Evolutionary conservation across 2,113 vertebrate genomes (phyloP).

Genomic region (Rhinopomastus cyanomelas): DNA sequence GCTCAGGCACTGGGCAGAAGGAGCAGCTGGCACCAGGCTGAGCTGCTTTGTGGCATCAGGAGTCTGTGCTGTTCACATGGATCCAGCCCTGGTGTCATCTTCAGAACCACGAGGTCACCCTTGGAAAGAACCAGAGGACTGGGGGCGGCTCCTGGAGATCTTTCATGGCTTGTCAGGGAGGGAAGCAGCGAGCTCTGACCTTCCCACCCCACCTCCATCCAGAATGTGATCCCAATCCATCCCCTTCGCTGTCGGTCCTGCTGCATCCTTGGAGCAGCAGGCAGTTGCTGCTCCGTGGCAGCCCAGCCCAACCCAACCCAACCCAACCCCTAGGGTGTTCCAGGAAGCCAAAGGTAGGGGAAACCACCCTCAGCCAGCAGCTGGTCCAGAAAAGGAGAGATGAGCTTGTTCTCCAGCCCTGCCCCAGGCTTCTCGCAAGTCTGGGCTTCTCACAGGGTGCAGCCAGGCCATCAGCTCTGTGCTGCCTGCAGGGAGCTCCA

Average conservation of each 20-base stretch:
- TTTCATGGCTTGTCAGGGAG: rapidly evolving
- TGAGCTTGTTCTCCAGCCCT: background rate
- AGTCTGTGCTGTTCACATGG: rapidly evolving
- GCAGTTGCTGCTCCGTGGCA: too few relatives aligned
- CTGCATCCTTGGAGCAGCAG: background rate
- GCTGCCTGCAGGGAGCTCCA: background rate
- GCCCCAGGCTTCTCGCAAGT: background rate
- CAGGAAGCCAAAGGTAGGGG: background rate
- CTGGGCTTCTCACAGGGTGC: background rate
- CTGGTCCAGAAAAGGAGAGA: background rate
- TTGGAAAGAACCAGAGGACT: rapidly evolving
- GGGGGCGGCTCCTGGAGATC: background rate
- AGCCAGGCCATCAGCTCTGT: background rate
- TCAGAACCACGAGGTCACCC: rapidly evolving
- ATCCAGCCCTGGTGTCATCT: background rate
- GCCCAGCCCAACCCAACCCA: too few relatives aligned
- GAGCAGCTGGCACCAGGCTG: background rate
- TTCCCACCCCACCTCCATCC: background rate
- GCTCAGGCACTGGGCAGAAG: background rate
- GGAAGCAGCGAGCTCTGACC: rapidly evolving
- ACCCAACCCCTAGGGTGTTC: background rate
- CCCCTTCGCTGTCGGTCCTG: too few relatives aligned
- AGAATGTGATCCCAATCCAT: rapidly evolving
- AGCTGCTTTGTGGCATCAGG: too few relatives aligned
- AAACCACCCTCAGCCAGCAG: rapidly evolving